Base-by-base conservation (phyloP, 2,888 invertebrate genomes). In the Priocnemis perturbator region DNA sequence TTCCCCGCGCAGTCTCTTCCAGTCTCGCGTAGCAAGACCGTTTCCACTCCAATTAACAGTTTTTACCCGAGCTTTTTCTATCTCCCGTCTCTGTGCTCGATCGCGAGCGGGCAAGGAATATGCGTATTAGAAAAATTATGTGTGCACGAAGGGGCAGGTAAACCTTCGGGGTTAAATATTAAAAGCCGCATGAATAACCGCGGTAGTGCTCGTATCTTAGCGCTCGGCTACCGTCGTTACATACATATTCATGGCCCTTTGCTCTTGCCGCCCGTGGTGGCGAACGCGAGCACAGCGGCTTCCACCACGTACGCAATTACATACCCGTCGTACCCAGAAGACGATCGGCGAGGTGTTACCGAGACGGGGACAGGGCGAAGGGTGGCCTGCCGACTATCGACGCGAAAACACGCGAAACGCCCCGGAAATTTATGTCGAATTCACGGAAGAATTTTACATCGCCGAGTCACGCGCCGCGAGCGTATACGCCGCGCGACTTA, bases 181-280 rank as follows among this genome's bases (percentile, higher is more conserved):
- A 85, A 86, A 85, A 85, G 84, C 77, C 76, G 81, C 81, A 84
- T 83, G 86, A 86, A 86, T 86, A 85, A 86, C 79, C 79, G 78
- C 79, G 79, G 71, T 79, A 79, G 81, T 77, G 79, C 79, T 83
- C 79, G 81, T 83, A 81, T 83, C 83, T 85, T 78, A 79, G 78
- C 72, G 71, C 78, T 76, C 71, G 75, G 77, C 71, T 79, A 76
- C 71, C 74, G 61, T 71, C 64, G 59, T 68, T 45, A 52, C 78
- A 83, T 85, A 83, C 83, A 85, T 84, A 83, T 83, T 85, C 84
- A 83, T 81, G 81, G 69, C 76, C 60, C 78, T 76, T 78, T 75
- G 73, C 79, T 79, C 68, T 70, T 60, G 59, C 65, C 65, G 50
- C 69, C 30, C 69, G 20, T 48, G 50, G 67, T 60, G 57, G 48